Percentiles rank a stretch among this genome's conserved stretches.
Evolutionary conservation across 2,113 vertebrate species (phyloP).

Genomic region (Garra rufa): DNA sequence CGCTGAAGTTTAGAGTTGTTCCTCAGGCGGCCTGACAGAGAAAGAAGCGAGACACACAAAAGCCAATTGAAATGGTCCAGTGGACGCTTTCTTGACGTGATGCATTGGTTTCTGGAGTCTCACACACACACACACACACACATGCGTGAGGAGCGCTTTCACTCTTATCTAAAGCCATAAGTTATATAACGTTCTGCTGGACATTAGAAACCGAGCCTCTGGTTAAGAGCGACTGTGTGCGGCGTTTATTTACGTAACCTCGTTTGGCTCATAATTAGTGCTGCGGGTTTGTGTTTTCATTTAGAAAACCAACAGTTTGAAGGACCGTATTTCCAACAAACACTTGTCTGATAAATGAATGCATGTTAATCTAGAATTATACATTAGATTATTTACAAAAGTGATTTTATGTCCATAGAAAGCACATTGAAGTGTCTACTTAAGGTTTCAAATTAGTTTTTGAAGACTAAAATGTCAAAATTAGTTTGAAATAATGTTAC

Average conservation of each 20-base stretch:
- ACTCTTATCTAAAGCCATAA: neutral
- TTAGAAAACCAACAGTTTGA: neutral
- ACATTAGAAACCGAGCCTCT: neutral
- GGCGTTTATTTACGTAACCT: neutral
- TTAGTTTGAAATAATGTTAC: no score
- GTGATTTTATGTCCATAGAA: no score
- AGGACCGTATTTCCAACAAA: neutral
- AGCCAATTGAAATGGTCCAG: conserved; percentile 78
- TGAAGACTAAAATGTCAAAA: no score
- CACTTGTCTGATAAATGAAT: neutral
- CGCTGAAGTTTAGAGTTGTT: conserved; percentile 66
- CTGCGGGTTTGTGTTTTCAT: neutral
- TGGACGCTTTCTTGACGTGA: conserved; percentile 77
- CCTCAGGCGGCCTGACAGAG: conserved; percentile 68
- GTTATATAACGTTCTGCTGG: conserved; percentile 27
- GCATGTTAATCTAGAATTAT: no score
- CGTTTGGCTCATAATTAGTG: neutral
- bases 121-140: conserved; percentile 41
- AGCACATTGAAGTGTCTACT: no score
- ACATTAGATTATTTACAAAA: no score
- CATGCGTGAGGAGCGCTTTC: no score
- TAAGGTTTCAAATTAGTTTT: no score
- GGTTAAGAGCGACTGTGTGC: neutral
- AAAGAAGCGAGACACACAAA: conserved; percentile 67
- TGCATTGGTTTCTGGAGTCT: conserved; percentile 71